Evolutionary conservation across 2,113 vertebrate species (phyloP).

Genomic region (Tupaia tana): DNA sequence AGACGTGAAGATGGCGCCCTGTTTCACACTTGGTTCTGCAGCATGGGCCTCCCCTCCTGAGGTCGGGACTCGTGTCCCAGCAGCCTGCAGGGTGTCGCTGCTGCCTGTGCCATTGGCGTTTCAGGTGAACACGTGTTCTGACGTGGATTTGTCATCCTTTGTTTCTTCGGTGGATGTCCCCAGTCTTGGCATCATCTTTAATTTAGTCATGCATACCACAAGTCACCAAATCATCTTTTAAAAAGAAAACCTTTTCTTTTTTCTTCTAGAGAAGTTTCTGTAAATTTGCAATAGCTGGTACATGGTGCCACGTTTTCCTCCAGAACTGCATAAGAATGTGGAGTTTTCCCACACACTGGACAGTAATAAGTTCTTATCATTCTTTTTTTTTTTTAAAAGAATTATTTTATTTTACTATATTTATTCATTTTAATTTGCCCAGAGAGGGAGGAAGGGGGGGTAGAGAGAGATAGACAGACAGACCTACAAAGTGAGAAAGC

Average conservation of each 20-base stretch:
- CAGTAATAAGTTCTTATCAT: neutral
- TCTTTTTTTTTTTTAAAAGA: neutral
- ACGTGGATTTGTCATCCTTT: neutral
- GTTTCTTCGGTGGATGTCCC: neutral
- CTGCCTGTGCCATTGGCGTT: neutral
- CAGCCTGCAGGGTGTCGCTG: neutral
- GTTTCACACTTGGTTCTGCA: neutral
- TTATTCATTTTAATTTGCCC: no score
- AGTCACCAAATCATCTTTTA: slow-evolving; percentile 53
- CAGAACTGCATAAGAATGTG: slow-evolving; percentile 17
- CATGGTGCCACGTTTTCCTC: neutral
- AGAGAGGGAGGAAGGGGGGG: no score
- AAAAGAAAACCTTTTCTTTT: slow-evolving; percentile 36
- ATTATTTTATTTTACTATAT: no score
- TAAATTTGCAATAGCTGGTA: slow-evolving; percentile 27
- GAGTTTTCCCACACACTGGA: neutral
- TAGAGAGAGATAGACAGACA: no score
- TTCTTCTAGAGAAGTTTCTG: slow-evolving; percentile 66
- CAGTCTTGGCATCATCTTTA: slow-evolving; percentile 22
- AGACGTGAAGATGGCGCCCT: neutral
- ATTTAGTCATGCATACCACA: slow-evolving; percentile 40
- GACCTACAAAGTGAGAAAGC: no score
- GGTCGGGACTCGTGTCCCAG: neutral
- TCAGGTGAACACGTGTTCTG: neutral
- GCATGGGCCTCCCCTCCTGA: neutral